Evolutionary conservation across 2,113 vertebrate genomes (phyloP), one percentile per base, ranked within the genome.

Genomic region (Nyctereutes procyonoides): DNA sequence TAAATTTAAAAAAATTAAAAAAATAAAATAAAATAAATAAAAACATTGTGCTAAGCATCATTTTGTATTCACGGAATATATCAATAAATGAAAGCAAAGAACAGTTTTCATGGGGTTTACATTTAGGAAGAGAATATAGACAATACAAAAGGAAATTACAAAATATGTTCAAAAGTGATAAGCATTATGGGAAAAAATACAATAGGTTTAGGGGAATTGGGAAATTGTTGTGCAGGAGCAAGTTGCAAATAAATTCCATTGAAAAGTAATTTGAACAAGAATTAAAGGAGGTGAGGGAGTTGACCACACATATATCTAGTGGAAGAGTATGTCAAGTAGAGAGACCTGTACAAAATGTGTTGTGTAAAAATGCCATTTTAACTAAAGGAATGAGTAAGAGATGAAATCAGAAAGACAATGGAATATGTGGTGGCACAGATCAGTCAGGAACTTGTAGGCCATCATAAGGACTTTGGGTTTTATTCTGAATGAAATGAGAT

Each of bases 181-280:
- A 88, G 26, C 63, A 83, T n/a, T 43, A 71, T 32, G 16, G 15
- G 26, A 69, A 16, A 74, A 93, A 56, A 16, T 65, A 30, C 12
- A 69, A 20, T 73, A 65, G 26, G 2, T 17, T 86, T 95, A 56
- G 19, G 43, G 87, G 26, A 58, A 92, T 11, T 69, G 32, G 17
- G 55, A 94, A 38, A 79, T 32, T 86, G 11, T 38, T 82, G 55
- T 79, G 13, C 9, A 71, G 9, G 7, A 5, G 20, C 9, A 56
- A 15, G 20, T 14, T 79, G 26, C 9, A 73, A 73, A 51, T 87
- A 58, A 88, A 90, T 87, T 95, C 14, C 28, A 58, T 1, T 96
- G 58, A 96, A 76, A 86, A 93, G 43, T 56, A 32, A 90, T 16
- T 83, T 56, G n/a, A 87, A 20, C 24, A 82, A 90, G 51, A 85